A percentile compares a stretch with the other conserved stretches of the same genome.
Conservation (phyloP, 2,113 vertebrate genomes). For the Physeter macrocephalus region DNA sequence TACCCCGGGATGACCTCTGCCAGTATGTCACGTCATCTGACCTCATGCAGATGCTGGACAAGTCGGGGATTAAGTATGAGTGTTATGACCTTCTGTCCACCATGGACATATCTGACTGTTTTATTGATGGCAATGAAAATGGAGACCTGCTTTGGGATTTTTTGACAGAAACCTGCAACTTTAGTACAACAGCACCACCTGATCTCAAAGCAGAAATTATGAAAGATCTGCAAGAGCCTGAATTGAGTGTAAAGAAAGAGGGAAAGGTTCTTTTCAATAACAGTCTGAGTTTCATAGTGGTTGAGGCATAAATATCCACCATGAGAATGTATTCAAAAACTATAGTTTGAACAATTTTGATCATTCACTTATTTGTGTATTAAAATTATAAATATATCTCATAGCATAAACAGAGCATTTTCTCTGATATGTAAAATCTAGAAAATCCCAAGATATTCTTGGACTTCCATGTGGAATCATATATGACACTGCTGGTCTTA, state of each 20-base stretch:
- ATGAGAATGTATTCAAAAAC: not conserved
- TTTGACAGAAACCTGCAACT: conserved; percentile 88
- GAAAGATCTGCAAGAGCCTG: conserved; percentile 83
- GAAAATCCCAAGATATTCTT: not conserved
- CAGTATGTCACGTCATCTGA: conserved; percentile 82
- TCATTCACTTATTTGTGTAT: not conserved
- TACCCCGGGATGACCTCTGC: conserved; percentile 81
- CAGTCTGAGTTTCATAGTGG: conserved; percentile 83
- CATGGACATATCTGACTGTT: conserved; percentile 93
- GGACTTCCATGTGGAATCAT: not conserved
- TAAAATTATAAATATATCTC: not conserved
- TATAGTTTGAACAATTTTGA: not conserved
- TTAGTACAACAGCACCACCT: conserved; percentile 84
- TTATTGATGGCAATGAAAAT: conserved; percentile 84
- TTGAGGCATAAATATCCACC: conserved; percentile 75
- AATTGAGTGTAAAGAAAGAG: conserved; percentile 83
- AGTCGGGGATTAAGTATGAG: conserved; percentile 81
- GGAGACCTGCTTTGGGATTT: conserved; percentile 93
- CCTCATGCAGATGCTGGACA: conserved; percentile 83
- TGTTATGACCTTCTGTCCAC: conserved; percentile 82
- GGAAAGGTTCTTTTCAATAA: conserved; percentile 91
- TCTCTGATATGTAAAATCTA: not conserved
- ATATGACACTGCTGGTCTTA: not conserved
- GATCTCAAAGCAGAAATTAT: conserved; percentile 85
- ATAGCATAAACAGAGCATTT: not conserved